Evolutionary conservation across 2,113 vertebrate species (phyloP).

Genomic region (Psammodynastes pulverulentus): DNA sequence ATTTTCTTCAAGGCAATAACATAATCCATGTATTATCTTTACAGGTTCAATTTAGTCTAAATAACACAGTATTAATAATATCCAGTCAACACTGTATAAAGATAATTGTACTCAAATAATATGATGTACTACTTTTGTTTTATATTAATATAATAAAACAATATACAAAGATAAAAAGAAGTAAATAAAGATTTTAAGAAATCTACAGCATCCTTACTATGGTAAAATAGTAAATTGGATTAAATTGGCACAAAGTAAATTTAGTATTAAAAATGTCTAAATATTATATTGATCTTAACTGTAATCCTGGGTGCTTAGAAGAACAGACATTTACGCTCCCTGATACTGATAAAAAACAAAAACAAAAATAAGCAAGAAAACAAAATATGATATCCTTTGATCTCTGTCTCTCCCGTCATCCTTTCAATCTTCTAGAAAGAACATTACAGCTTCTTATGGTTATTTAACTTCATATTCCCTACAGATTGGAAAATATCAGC

Average conservation of each 20-base stretch:
- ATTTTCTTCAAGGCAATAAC: background rate
- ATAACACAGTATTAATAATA: background rate
- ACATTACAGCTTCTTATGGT: background rate
- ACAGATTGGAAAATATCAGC: background rate
- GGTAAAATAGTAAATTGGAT: conserved; percentile 51
- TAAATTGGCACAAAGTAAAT: conserved; percentile 31
- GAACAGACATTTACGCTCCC: conserved; percentile 20
- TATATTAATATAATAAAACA: background rate
- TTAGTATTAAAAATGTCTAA: background rate
- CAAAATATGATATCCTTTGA: background rate
- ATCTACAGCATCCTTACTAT: conserved; percentile 57
- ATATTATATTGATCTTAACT: conserved; percentile 54
- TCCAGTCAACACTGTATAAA: background rate
- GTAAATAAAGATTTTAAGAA: background rate
- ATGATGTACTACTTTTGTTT: background rate
- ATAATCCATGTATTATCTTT: background rate
- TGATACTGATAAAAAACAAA: background rate
- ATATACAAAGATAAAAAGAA: background rate
- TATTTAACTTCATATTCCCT: conserved; percentile 25
- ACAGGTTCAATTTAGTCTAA: background rate
- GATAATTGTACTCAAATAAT: background rate
- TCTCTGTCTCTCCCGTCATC: background rate
- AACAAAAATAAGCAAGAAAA: conserved; percentile 9
- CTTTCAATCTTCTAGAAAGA: conserved; percentile 22
- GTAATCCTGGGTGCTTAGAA: background rate